Percentiles rank a stretch among this genome's conserved stretches.
These are phyloP conservation scores for Lagopus muta DNA, from an alignment of 2,113 vertebrate species.

Conservation along the genomic window DNA sequence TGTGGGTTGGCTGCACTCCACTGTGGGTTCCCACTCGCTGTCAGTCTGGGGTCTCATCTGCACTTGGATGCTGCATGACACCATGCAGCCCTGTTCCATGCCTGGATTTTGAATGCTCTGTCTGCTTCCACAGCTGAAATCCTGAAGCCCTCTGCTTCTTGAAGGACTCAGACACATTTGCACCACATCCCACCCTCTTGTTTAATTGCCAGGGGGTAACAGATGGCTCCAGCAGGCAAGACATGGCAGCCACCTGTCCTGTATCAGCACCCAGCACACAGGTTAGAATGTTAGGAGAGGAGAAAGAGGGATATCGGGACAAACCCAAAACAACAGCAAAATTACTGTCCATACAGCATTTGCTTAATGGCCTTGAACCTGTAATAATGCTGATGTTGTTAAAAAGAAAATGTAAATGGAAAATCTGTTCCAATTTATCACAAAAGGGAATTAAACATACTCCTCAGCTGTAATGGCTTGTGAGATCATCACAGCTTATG, in stretches of 20 bases:
- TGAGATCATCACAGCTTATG: slow-evolving; percentile 44
- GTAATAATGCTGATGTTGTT: not conserved
- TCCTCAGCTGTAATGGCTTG: slow-evolving; percentile 52
- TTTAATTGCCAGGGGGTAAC: too few relatives aligned
- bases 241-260: not conserved
- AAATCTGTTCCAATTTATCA: slow-evolving; percentile 60
- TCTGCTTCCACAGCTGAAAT: not conserved
- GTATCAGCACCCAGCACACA: not conserved
- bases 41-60: too few relatives aligned
- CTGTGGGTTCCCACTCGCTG: not conserved
- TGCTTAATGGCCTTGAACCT: not conserved
- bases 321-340: not conserved
- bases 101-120: not conserved
- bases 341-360: not conserved
- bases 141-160: not conserved
- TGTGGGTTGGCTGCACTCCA: not conserved
- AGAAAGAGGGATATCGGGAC: not conserved
- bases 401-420: slow-evolving; percentile 21
- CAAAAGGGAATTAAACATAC: slow-evolving; percentile 21
- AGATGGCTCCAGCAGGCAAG: not conserved
- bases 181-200: not conserved
- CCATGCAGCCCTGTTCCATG: not conserved
- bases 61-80: fast-evolving
- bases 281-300: not conserved
- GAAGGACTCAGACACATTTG: not conserved